Evolutionary conservation across 2,113 vertebrate species (phyloP).

Genomic region (Siniperca knerii): DNA sequence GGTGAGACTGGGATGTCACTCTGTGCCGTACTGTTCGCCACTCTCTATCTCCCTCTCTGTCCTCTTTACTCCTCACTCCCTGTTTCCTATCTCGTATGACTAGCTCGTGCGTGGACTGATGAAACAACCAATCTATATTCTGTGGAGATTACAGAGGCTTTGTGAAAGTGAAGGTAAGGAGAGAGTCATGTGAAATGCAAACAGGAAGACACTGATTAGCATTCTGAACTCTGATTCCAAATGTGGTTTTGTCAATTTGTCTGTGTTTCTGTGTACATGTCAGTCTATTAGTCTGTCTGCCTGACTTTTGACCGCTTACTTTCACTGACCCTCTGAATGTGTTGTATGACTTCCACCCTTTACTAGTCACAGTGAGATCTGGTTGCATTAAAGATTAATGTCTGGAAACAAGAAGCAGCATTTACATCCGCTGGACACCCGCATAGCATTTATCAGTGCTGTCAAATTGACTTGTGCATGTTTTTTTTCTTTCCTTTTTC

Average conservation of each 20-base stretch:
- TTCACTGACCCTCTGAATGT: slow-evolving; percentile 5
- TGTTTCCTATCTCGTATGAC: slow-evolving; percentile 70
- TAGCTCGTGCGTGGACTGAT: slow-evolving; percentile 66
- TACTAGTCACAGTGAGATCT: slow-evolving; percentile 30
- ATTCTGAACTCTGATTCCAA: slow-evolving; percentile 50
- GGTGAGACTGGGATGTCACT: slow-evolving; percentile 57
- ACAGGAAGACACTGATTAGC: slow-evolving; percentile 68
- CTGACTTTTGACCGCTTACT: slow-evolving; percentile 41
- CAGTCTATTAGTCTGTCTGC: slow-evolving; percentile 27
- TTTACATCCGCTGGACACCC: slow-evolving; percentile 40
- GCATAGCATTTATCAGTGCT: slow-evolving; percentile 26
- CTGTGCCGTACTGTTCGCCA: background rate
- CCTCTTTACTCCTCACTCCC: slow-evolving; percentile 46
- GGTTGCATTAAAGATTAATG: slow-evolving; percentile 60
- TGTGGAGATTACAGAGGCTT: slow-evolving; percentile 61
- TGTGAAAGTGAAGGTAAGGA: slow-evolving; percentile 67
- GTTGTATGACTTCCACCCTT: slow-evolving; percentile 10
- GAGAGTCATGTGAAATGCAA: slow-evolving; percentile 67
- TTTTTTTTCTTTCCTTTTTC: background rate
- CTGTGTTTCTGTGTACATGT: slow-evolving; percentile 27
- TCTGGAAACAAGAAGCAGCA: slow-evolving; percentile 34
- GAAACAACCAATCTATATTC: slow-evolving; percentile 71
- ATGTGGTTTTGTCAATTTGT: slow-evolving; percentile 36
- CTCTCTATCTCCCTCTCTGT: slow-evolving; percentile 21
- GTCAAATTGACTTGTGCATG: background rate